Evolutionary conservation across 2,888 invertebrate species (phyloP), one percentile per base, ranked within the genome.

Genomic region (Mimumesa dahlbomi): DNA sequence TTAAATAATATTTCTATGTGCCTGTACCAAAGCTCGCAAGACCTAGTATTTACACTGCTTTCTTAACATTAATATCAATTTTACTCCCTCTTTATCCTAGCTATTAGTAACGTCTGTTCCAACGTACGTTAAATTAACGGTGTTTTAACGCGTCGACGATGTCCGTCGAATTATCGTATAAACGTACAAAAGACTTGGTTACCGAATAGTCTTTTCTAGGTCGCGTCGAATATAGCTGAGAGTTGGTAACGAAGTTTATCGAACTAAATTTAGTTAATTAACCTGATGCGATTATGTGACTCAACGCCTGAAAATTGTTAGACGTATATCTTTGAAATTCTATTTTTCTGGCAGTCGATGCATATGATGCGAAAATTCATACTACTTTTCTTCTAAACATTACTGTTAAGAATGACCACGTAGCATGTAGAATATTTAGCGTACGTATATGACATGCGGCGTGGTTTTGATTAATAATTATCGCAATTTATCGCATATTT

Each of bases 1-100:
- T 68, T 62, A 71, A n/a, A 68, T 38, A 38, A 57, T 70, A 59
- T 72, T 59, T 72, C 58, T 72, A 70, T 58, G 64, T 72, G 71
- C 71, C 64, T 72, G 72, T 70, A 72, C 72, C 71, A 70, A 72
- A 72, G 72, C 53, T 71, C 57, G 43, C 57, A 56, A 69, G 50
- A 56, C 21, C 52, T 69, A 69, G 57, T 63, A 52, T 38, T 29
- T 14, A 5, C 61, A 5, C 56, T 49, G 61, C 68, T 61, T 67
- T 61, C n/a, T 52, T 16, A 68, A 34, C 29, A 57, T 70, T 68
- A 18, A 19, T 1, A 16, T 49, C 67, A 54, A 45, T 69, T 68
- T 67, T 57, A 61, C 21, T 21, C 9, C 40, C 42, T 22, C 46
- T 36, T 70, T 29, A 46, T 46, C n/a, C 25, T 46, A 29, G 25